These are phyloP conservation scores for Ctena decussata DNA, from an alignment of 2,888 invertebrate genomes.

Conservation along the genomic window DNA sequence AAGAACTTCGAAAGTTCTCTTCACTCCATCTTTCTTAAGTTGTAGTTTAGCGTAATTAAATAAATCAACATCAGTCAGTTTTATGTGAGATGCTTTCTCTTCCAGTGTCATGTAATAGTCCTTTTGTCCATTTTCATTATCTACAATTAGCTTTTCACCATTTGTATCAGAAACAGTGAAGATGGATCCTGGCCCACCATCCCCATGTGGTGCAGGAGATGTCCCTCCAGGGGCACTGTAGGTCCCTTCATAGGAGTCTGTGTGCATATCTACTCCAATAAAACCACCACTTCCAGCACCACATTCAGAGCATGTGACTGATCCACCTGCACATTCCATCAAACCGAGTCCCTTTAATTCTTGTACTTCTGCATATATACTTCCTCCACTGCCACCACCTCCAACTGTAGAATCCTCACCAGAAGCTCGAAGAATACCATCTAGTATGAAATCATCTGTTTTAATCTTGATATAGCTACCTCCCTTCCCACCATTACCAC, in stretches of 20 bases:
- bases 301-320: conserved; percentile 39
- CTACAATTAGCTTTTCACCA: conserved; percentile 71
- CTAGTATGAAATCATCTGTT: conserved; percentile 67
- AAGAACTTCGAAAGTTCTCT: conserved; percentile 67
- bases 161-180: conserved; percentile 59
- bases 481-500: conserved; percentile 70
- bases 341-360: conserved; percentile 72
- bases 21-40: conserved; percentile 63
- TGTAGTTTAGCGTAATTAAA: conserved; percentile 77
- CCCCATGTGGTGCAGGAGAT: conserved; percentile 64
- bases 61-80: conserved; percentile 71
- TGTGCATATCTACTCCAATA: conserved; percentile 67
- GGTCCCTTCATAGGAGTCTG: conserved; percentile 63
- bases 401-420: conserved; percentile 63
- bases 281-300: conserved; percentile 79
- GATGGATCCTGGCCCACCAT: conserved; percentile 78
- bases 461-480: conserved; percentile 71
- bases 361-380: conserved; percentile 66
- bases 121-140: conserved; percentile 75
- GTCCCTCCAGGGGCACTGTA: conserved; percentile 71
- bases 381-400: conserved; percentile 79
- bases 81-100: conserved; percentile 59
- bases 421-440: conserved; percentile 74
- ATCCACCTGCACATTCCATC: conserved; percentile 73
- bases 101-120: conserved; percentile 73